Evolutionary conservation across 1,140 invertebrate genomes (phyloP).

Genomic region (Musca vetustissima): DNA sequence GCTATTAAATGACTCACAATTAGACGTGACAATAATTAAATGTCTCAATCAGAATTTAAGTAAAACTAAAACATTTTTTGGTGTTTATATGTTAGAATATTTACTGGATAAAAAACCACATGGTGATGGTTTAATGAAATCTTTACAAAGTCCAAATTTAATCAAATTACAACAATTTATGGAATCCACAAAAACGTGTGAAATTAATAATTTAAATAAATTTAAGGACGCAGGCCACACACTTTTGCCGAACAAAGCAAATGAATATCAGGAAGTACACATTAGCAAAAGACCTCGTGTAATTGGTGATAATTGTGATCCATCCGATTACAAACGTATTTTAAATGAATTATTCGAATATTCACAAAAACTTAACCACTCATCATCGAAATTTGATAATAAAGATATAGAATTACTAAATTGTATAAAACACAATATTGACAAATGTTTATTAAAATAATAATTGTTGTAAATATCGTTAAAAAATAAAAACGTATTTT

Average conservation of each 20-base stretch:
- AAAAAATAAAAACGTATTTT: not conserved
- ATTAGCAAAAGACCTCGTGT: slow-evolving; percentile 5
- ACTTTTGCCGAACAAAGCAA: too few species aligned
- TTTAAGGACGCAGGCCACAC: not conserved
- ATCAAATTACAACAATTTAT: not conserved
- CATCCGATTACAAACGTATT: not conserved
- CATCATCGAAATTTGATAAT: not conserved
- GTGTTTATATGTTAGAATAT: not conserved
- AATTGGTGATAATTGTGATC: not conserved
- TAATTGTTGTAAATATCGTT: not conserved
- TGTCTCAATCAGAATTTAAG: not conserved
- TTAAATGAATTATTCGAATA: not conserved
- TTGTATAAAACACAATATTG: not conserved
- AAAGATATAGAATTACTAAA: slow-evolving; percentile 7
- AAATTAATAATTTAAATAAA: not conserved
- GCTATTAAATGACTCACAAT: not conserved
- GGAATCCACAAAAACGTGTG: not conserved
- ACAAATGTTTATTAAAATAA: slow-evolving; percentile 4
- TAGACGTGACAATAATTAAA: not conserved
- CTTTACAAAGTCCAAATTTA: not conserved
- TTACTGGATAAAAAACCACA: not conserved
- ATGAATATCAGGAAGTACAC: not conserved
- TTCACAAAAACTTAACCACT: not conserved
- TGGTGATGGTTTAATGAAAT: not conserved
- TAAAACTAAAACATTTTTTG: not conserved